Evolutionary conservation across 1,140 invertebrate species (phyloP).

Genomic region (Nilaparvata lugens): DNA sequence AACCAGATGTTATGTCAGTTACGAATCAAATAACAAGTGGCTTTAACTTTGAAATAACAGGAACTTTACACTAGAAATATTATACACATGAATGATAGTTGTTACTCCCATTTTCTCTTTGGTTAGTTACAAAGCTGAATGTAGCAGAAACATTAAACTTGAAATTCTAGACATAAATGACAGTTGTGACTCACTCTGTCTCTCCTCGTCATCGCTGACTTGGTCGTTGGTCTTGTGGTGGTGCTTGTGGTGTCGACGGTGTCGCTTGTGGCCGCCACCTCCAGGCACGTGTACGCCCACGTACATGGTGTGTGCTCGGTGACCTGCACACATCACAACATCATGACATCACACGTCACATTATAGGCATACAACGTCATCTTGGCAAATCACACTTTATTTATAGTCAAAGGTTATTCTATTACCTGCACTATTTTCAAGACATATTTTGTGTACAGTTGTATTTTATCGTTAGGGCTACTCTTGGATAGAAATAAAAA

Average conservation of each 20-base stretch:
- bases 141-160: too few species aligned
- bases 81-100: too few species aligned
- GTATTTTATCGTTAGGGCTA: too few species aligned
- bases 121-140: too few species aligned
- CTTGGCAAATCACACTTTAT: background rate
- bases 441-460: background rate
- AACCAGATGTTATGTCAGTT: too few species aligned
- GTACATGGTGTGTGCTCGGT: constrained; percentile 79
- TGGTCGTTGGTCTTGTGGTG: constrained; percentile 21
- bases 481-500: too few species aligned
- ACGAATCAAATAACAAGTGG: too few species aligned
- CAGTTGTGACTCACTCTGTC: constrained; percentile 46
- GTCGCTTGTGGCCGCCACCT: constrained; percentile 62
- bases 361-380: background rate
- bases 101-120: constrained; percentile 52
- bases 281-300: constrained; percentile 78
- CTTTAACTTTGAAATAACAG: too few species aligned
- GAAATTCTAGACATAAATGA: too few species aligned
- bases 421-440: too few species aligned
- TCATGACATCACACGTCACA: background rate
- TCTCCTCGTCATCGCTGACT: constrained; percentile 45
- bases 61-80: too few species aligned
- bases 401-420: background rate
- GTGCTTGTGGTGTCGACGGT: constrained; percentile 56
- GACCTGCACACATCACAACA: constrained; percentile 47